These are phyloP conservation scores for Vulpes lagopus DNA, from an alignment of 2,113 vertebrate species.

Conservation along the genomic window DNA sequence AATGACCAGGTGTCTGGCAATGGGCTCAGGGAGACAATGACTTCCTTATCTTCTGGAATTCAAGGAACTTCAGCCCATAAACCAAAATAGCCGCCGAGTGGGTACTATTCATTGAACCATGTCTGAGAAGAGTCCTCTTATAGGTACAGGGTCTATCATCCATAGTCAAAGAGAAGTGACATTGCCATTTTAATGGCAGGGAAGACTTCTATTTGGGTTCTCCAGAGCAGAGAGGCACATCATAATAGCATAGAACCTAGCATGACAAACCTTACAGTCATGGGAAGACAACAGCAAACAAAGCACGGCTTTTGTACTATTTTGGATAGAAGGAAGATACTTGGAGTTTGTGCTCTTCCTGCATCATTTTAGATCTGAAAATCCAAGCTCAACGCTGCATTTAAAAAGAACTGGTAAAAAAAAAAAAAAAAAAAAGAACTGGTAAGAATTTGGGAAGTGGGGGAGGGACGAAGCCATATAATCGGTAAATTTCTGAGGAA, in stretches of 20 bases:
- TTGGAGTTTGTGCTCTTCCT: not conserved
- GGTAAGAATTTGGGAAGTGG: not conserved
- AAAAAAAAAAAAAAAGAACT: not conserved
- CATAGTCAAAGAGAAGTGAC: constrained; percentile 64
- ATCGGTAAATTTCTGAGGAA: not conserved
- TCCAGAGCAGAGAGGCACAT: not conserved
- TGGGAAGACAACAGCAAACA: not conserved
- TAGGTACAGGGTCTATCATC: not conserved
- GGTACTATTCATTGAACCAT: constrained; percentile 72
- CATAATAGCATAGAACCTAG: not conserved
- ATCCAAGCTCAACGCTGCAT: constrained; percentile 20
- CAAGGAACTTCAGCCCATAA: constrained; percentile 61
- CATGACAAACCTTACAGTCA: not conserved
- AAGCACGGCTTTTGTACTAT: not conserved
- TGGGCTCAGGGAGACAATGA: constrained; percentile 38
- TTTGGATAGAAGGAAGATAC: not conserved
- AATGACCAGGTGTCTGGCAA: constrained; percentile 64
- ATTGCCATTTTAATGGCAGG: constrained; percentile 49
- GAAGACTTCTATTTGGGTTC: constrained; percentile 26
- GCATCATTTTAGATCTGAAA: constrained; percentile 44
- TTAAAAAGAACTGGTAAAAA: not conserved
- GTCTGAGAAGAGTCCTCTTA: constrained; percentile 39
- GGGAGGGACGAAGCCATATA: not conserved
- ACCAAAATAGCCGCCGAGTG: constrained; percentile 64
- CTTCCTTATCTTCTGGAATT: constrained; percentile 77